phyloP scores from a whole-genome alignment of 2,888 invertebrate genomes.

The Apotomis capreana region DNA sequence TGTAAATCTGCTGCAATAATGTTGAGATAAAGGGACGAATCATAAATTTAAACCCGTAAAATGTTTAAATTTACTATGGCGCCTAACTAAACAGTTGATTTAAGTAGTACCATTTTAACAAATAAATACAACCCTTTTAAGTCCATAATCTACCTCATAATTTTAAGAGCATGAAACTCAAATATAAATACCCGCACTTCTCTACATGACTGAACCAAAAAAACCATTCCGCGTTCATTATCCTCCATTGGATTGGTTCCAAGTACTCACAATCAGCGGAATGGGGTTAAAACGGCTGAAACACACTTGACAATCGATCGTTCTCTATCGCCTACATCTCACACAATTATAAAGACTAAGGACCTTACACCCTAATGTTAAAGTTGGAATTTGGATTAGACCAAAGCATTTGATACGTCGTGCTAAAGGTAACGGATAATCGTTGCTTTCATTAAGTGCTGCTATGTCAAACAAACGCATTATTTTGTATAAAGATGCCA shows the following conservation, averaged over 20 bases:
- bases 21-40: too few relatives aligned
- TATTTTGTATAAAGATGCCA: conserved; percentile 73
- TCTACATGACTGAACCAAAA: conserved; percentile 6
- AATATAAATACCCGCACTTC: background rate
- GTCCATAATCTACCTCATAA: background rate
- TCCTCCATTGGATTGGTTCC: conserved; percentile 23
- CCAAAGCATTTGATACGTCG: background rate
- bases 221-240: conserved; percentile 30
- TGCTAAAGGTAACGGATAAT: conserved; percentile 9
- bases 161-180: background rate
- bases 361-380: background rate
- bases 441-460: conserved; percentile 36
- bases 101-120: background rate
- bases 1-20: too few relatives aligned
- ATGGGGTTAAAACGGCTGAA: conserved; percentile 29
- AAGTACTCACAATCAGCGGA: conserved; percentile 22
- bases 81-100: too few relatives aligned
- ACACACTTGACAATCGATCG: conserved; percentile 30
- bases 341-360: conserved; percentile 4
- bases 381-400: background rate
- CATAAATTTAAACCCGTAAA: too few relatives aligned
- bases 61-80: too few relatives aligned
- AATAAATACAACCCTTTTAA: background rate
- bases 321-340: conserved; percentile 13
- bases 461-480: conserved; percentile 63